phyloP scores from a whole-genome alignment of 2,888 invertebrate species.

The Leptinotarsa haldemani region DNA sequence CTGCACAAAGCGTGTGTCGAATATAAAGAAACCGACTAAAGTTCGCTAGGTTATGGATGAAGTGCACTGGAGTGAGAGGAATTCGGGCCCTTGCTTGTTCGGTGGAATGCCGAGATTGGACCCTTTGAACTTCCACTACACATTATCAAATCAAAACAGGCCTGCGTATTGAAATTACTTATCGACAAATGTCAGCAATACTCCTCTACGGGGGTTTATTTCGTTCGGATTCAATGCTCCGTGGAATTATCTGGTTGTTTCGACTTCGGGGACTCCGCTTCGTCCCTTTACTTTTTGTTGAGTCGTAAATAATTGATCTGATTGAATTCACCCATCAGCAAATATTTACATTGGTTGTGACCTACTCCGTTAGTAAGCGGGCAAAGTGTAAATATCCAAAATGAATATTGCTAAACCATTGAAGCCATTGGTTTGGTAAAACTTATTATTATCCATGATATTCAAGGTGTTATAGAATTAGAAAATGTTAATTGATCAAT shows the following conservation, averaged over 20 bases:
- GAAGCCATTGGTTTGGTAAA: too few species aligned
- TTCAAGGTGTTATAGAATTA: too few species aligned
- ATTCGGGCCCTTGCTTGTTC: constrained; percentile 42
- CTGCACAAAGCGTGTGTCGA: constrained; percentile 34
- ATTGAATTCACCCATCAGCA: constrained; percentile 5
- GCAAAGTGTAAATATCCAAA: too few species aligned
- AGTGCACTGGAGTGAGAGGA: constrained; percentile 49
- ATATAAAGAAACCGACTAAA: constrained; percentile 34
- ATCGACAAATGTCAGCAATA: constrained; percentile 33
- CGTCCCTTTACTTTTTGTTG: constrained; percentile 12
- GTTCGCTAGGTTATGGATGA: constrained; percentile 40
- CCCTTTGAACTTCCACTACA: constrained; percentile 48
- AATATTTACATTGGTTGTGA: background rate
- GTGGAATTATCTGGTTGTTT: constrained; percentile 21
- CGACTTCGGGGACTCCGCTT: background rate
- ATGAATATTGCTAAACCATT: too few species aligned
- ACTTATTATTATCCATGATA: too few species aligned
- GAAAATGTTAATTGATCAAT: too few species aligned
- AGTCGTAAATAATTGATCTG: constrained; percentile 8
- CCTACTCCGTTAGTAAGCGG: background rate
- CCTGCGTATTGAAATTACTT: constrained; percentile 48
- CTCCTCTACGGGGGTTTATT: background rate
- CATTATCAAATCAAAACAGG: constrained; percentile 52
- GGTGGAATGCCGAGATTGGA: constrained; percentile 47
- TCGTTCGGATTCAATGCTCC: constrained; percentile 12